Conservation (phyloP, 2,888 invertebrate genomes). For the Ophonus ardosiacus region DNA sequence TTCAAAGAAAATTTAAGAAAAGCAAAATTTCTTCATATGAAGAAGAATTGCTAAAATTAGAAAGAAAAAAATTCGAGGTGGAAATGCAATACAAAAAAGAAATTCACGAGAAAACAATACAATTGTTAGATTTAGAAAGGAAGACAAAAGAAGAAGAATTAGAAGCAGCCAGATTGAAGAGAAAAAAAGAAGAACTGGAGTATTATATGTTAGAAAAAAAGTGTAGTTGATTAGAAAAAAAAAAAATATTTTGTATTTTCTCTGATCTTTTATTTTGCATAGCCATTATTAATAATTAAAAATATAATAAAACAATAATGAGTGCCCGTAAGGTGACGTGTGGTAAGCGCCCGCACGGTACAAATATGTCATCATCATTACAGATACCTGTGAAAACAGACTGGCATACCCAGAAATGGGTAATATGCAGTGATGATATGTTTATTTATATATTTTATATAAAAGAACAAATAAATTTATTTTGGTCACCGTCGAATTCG, state of each 20-base stretch:
- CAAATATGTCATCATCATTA: too few species aligned
- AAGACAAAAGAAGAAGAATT: conserved; percentile 6
- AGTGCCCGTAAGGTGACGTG: too few species aligned
- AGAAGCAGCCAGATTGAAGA: neutral
- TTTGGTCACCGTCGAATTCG: too few species aligned
- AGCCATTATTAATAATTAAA: too few species aligned
- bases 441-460: too few species aligned
- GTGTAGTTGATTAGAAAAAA: neutral
- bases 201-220: neutral
- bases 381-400: too few species aligned
- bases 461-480: too few species aligned
- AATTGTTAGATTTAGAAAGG: neutral
- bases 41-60: neutral
- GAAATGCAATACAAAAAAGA: neutral
- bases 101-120: conserved; percentile 3
- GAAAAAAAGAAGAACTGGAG: neutral
- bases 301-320: too few species aligned
- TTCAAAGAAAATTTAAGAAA: neutral
- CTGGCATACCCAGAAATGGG: too few species aligned
- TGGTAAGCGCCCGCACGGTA: too few species aligned
- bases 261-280: too few species aligned
- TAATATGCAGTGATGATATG: too few species aligned
- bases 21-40: neutral
- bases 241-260: neutral
- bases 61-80: neutral